phyloP scores from a whole-genome alignment of 2,797 vertebrate species.

The Bovichtus diacanthus region DNA sequence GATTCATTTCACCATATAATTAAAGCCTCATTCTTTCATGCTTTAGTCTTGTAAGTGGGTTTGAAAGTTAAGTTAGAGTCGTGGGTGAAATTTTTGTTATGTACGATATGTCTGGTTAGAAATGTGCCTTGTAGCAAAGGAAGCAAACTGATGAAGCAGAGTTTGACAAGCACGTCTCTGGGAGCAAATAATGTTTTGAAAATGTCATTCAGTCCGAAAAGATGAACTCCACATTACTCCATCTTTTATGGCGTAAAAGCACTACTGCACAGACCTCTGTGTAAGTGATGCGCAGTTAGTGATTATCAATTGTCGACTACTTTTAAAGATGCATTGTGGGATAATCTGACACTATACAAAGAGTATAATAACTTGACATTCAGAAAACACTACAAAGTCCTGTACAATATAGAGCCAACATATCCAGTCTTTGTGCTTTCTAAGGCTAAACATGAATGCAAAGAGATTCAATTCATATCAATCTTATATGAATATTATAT shows the following conservation, averaged over 20 bases:
- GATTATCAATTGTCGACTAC: not conserved
- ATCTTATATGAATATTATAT: too few species aligned
- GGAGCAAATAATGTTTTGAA: conserved; percentile 18
- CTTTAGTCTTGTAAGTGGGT: conserved; percentile 26
- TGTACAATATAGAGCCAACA: not conserved
- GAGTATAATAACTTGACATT: not conserved
- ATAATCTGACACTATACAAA: not conserved
- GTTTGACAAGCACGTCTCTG: conserved; percentile 35
- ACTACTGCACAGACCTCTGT: not conserved
- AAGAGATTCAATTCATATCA: not conserved
- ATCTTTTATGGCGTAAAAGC: not conserved
- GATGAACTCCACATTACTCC: not conserved
- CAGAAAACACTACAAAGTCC: not conserved
- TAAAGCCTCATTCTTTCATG: conserved; percentile 49
- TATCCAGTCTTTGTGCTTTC: not conserved
- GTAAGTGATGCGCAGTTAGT: too few species aligned
- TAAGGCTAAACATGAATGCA: not conserved
- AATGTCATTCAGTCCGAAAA: conserved; percentile 30
- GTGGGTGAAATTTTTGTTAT: conserved; percentile 33
- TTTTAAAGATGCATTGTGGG: not conserved
- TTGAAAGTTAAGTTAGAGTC: conserved; percentile 45
- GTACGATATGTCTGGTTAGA: conserved; percentile 17
- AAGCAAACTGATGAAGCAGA: conserved; percentile 37
- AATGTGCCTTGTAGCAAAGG: conserved; percentile 6
- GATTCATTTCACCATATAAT: conserved; percentile 69